A percentile compares a stretch with the other conserved stretches of the same genome.
These are phyloP conservation scores for Mythimna loreyi DNA, from an alignment of 2,888 invertebrate species.

Conservation along the genomic window DNA sequence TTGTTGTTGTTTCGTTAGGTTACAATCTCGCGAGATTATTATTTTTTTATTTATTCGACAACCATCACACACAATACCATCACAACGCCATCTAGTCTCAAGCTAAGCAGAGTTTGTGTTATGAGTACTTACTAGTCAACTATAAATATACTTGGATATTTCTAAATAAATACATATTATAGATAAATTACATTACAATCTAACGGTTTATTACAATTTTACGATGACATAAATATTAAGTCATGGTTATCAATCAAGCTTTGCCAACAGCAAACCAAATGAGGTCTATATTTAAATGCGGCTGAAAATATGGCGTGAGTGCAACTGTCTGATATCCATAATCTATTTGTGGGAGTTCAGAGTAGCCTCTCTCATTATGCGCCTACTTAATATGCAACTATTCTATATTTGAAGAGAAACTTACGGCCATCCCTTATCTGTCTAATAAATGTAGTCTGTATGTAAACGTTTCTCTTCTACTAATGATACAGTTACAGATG, in stretches of 20 bases:
- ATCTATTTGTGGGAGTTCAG: constrained; percentile 13
- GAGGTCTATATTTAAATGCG: neutral
- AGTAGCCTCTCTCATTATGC: constrained; percentile 12
- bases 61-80: no score
- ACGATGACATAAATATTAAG: no score
- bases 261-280: constrained; percentile 11
- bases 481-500: neutral
- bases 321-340: constrained; percentile 19
- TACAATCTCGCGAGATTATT: no score
- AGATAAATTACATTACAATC: no score
- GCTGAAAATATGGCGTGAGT: constrained; percentile 12
- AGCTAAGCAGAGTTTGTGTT: no score
- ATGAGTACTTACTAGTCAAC: no score
- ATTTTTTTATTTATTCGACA: no score
- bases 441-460: neutral
- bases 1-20: no score
- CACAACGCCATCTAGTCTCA: no score
- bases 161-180: no score
- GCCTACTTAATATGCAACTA: constrained; percentile 11
- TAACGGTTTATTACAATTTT: no score
- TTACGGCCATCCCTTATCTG: neutral
- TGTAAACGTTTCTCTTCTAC: neutral
- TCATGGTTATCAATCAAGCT: constrained; percentile 21
- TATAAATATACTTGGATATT: no score
- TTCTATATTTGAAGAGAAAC: neutral